These are phyloP conservation scores for Lacanobia wlatinum DNA, from an alignment of 2,888 invertebrate species.

Conservation along the genomic window DNA sequence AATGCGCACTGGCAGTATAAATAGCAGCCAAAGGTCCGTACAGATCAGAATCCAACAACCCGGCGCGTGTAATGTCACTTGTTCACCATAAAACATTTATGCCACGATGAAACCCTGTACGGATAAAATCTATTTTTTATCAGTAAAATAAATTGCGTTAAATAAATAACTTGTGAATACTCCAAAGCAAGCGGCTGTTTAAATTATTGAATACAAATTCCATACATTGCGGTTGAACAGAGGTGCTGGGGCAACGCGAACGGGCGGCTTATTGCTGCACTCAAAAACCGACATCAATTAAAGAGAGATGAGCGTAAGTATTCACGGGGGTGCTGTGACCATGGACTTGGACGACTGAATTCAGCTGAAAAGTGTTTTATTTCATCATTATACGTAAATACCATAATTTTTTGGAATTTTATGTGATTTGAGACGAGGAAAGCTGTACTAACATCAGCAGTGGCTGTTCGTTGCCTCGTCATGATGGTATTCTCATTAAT, in stretches of 20 bases:
- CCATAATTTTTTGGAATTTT: too few relatives aligned
- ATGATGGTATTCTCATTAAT: too few relatives aligned
- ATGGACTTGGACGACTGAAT: conserved; percentile 14
- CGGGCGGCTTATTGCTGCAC: conserved; percentile 83
- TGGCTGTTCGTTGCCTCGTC: neutral
- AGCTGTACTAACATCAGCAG: neutral
- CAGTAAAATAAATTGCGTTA: conserved; percentile 73
- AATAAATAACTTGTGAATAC: conserved; percentile 75
- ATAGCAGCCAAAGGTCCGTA: conserved; percentile 44
- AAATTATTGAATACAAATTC: conserved; percentile 88
- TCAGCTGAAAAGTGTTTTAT: neutral
- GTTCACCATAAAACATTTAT: conserved; percentile 68
- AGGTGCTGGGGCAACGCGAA: conserved; percentile 79
- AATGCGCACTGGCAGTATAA: conserved; percentile 50
- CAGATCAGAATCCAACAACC: conserved; percentile 60
- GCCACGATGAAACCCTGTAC: conserved; percentile 65
- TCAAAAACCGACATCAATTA: conserved; percentile 89
- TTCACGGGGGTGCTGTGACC: conserved; percentile 59
- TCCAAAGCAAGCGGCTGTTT: conserved; percentile 75
- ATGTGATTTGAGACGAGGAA: neutral
- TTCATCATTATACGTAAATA: neutral
- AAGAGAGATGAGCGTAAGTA: conserved; percentile 79
- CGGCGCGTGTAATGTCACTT: conserved; percentile 68
- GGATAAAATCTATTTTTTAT: conserved; percentile 74
- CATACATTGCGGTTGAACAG: conserved; percentile 82